phyloP scores from a whole-genome alignment of 2,113 vertebrate species.

The Myanophis thanlyinensis region DNA sequence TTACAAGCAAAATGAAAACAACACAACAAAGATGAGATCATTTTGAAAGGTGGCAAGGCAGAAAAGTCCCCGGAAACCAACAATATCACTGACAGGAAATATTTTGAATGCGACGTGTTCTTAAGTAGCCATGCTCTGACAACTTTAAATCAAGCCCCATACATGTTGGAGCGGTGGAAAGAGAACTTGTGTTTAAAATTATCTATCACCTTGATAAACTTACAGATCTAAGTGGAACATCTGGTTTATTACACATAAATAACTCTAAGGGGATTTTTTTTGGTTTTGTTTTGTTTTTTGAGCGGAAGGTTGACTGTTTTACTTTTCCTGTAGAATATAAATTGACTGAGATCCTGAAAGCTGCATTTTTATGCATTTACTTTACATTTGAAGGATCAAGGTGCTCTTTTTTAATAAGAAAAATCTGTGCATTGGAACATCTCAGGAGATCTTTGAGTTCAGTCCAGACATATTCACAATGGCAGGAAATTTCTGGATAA shows the following conservation, averaged over 20 bases:
- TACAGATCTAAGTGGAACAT: not conserved
- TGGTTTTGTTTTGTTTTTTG: not conserved
- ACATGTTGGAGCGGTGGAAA: not conserved
- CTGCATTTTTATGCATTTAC: not conserved
- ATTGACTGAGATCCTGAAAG: not conserved
- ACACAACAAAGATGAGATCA: slow-evolving; percentile 71
- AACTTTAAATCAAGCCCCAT: not conserved
- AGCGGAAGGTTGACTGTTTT: not conserved
- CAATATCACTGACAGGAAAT: slow-evolving; percentile 44
- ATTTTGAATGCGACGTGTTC: slow-evolving; percentile 46
- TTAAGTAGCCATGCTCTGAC: not conserved
- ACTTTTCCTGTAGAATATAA: not conserved
- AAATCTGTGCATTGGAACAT: not conserved
- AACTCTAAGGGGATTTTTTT: not conserved
- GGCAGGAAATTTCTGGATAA: not conserved
- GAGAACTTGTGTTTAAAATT: not conserved
- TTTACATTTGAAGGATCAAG: not conserved
- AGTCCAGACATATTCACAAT: not conserved
- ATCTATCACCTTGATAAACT: not conserved
- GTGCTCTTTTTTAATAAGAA: not conserved
- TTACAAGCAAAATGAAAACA: slow-evolving; percentile 61
- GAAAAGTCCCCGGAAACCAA: slow-evolving; percentile 60
- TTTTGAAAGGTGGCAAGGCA: slow-evolving; percentile 68
- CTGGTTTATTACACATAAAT: not conserved
- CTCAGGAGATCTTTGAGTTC: not conserved